Conservation (phyloP, 2,113 vertebrate genomes). For the Notiomystis cincta region DNA sequence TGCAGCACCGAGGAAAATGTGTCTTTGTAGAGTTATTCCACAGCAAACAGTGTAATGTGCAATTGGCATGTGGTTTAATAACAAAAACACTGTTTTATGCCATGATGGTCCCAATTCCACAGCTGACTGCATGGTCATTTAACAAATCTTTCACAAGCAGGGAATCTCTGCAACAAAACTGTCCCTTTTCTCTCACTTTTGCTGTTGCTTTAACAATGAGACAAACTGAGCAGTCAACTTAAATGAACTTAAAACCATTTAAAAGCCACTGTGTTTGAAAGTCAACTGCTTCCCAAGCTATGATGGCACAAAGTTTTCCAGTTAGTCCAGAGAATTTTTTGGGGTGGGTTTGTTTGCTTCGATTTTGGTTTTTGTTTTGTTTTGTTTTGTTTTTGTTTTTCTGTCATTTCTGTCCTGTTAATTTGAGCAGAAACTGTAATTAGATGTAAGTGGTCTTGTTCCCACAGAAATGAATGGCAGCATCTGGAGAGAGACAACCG, state of each 20-base stretch:
- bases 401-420: slow-evolving; percentile 82
- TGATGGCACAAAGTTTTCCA: slow-evolving; percentile 40
- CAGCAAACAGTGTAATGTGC: rapidly evolving
- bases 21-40: not conserved
- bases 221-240: not conserved
- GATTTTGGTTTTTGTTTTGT: not conserved
- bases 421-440: slow-evolving; percentile 84
- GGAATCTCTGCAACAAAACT: not conserved
- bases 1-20: rapidly evolving
- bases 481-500: slow-evolving; percentile 79
- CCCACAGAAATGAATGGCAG: slow-evolving; percentile 85
- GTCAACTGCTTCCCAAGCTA: slow-evolving; percentile 37
- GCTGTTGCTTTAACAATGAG: not conserved
- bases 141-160: not conserved
- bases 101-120: not conserved
- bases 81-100: not conserved
- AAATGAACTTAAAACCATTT: slow-evolving; percentile 37
- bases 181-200: not conserved
- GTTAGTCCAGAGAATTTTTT: slow-evolving; percentile 34
- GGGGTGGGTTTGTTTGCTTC: not conserved
- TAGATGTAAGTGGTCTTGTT: slow-evolving; percentile 82
- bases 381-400: not conserved
- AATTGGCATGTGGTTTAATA: not conserved
- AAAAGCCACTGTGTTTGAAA: slow-evolving; percentile 27
- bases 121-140: not conserved